Conservation (phyloP, 2,113 vertebrate genomes). For the Seriola aureovittata region DNA sequence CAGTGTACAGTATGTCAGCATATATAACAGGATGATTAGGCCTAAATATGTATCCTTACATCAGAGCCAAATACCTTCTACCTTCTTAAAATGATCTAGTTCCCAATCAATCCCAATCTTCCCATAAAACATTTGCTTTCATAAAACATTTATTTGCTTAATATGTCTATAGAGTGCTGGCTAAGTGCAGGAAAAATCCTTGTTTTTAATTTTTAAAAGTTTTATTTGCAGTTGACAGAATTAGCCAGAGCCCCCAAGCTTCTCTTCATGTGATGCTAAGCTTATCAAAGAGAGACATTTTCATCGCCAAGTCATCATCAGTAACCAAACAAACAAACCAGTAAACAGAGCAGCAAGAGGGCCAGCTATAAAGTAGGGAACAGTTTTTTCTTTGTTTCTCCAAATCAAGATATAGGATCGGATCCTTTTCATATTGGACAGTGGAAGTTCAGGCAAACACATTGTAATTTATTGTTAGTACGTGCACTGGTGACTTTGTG, state of each 20-base stretch:
- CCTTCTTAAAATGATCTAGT: background rate
- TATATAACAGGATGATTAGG: background rate
- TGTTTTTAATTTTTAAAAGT: slow-evolving; percentile 9
- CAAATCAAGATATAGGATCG: background rate
- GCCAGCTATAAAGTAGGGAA: background rate
- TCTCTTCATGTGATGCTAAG: slow-evolving; percentile 71
- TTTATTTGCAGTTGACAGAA: slow-evolving; percentile 11
- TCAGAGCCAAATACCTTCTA: background rate
- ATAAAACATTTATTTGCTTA: background rate
- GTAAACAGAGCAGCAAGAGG: slow-evolving; percentile 45
- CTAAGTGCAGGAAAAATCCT: background rate
- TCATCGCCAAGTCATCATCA: slow-evolving; percentile 41
- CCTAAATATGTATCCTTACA: background rate
- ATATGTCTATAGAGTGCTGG: background rate
- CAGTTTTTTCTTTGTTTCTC: slow-evolving; percentile 20
- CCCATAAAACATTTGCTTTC: background rate
- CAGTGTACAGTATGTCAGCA: background rate
- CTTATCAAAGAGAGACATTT: slow-evolving; percentile 61
- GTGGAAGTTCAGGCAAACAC: background rate
- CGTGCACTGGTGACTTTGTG: background rate
- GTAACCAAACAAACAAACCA: slow-evolving; percentile 67
- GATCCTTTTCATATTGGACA: background rate
- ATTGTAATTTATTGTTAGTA: background rate
- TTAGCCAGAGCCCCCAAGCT: slow-evolving; percentile 48
- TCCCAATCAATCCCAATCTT: background rate